These are phyloP conservation scores for Ptychochromis oligacanthus DNA, from an alignment of 2,113 vertebrate species.

Conservation along the genomic window DNA sequence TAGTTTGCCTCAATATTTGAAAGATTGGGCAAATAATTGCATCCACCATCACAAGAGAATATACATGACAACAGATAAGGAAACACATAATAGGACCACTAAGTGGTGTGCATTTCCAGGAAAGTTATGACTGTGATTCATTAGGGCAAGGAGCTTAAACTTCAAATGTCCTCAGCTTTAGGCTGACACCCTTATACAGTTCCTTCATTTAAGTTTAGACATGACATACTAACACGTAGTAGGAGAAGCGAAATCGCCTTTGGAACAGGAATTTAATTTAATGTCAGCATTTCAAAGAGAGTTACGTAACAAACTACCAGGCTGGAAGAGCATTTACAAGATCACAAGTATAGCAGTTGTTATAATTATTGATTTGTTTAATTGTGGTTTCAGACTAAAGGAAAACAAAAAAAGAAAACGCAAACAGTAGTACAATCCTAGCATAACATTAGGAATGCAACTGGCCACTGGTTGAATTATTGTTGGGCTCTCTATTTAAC, in stretches of 20 bases:
- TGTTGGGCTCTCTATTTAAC: neutral
- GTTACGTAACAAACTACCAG: neutral
- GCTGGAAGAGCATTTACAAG: neutral
- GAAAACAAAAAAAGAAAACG: neutral
- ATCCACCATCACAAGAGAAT: neutral
- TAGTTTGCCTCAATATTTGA: neutral
- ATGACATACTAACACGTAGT: neutral
- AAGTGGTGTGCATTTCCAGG: no score
- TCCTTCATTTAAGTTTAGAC: neutral
- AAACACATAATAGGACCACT: neutral
- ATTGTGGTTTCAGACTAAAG: slow-evolving; percentile 1
- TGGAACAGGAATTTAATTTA: neutral
- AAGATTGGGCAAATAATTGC: neutral
- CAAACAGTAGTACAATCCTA: neutral
- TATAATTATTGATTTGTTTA: slow-evolving; percentile 15
- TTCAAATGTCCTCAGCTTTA: neutral
- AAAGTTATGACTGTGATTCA: no score
- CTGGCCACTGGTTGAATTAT: slow-evolving; percentile 6
- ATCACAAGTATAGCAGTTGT: neutral
- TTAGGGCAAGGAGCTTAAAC: neutral
- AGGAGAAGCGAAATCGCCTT: neutral
- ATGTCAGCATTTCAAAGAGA: neutral
- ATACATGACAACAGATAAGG: neutral
- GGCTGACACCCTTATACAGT: neutral
- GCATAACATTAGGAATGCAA: neutral